phyloP scores from a whole-genome alignment of 2,888 invertebrate genomes.

The Chaitophorus viminalis region DNA sequence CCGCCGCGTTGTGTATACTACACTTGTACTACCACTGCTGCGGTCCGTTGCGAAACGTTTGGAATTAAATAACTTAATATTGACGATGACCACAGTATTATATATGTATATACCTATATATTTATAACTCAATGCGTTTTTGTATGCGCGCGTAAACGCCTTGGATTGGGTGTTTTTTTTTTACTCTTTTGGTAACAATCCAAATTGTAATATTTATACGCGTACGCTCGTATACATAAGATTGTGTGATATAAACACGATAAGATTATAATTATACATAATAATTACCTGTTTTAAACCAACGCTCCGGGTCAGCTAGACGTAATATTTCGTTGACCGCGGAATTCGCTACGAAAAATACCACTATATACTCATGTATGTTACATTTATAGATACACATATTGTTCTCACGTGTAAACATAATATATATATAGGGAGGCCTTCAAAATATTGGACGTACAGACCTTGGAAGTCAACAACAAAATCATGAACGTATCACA shows the following conservation, averaged over 20 bases:
- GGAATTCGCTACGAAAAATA: neutral
- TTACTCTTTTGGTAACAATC: constrained; percentile 27
- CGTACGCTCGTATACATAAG: too few relatives aligned
- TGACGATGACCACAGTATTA: neutral
- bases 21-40: neutral
- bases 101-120: too few relatives aligned
- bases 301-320: neutral
- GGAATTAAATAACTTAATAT: neutral
- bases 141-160: neutral
- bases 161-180: neutral
- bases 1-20: too few relatives aligned
- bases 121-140: too few relatives aligned
- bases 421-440: too few relatives aligned
- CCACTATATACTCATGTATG: too few relatives aligned
- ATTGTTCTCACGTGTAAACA: too few relatives aligned
- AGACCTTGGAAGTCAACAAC: too few relatives aligned
- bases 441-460: too few relatives aligned
- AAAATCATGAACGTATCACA: too few relatives aligned
- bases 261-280: neutral
- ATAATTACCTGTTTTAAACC: neutral
- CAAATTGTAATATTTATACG: neutral
- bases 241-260: neutral
- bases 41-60: neutral
- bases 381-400: too few relatives aligned
- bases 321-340: neutral